These are phyloP conservation scores for Heptranchias perlo DNA, from an alignment of 2,113 vertebrate genomes.

Conservation along the genomic window DNA sequence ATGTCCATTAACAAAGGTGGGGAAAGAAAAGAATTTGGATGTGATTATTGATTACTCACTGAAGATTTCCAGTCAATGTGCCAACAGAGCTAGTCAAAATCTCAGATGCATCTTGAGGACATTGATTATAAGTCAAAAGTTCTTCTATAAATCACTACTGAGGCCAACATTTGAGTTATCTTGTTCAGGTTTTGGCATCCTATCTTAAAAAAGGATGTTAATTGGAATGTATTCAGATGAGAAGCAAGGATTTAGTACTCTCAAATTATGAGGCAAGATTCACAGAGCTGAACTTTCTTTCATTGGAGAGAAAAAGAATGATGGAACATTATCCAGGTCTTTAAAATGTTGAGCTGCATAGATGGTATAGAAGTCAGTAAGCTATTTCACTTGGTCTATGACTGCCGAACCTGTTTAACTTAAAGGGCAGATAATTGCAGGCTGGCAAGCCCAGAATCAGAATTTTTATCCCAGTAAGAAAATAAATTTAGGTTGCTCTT, in stretches of 20 bases:
- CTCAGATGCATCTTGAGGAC: background rate
- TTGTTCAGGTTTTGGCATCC: background rate
- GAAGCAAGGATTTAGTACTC: background rate
- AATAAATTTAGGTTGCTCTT: too few relatives aligned
- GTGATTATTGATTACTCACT: background rate
- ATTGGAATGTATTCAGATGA: background rate
- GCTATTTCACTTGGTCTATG: background rate
- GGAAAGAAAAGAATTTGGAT: background rate
- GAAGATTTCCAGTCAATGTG: background rate
- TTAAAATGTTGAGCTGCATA: background rate
- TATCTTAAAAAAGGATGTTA: background rate
- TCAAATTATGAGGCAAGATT: background rate
- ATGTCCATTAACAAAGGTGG: background rate
- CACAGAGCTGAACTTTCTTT: background rate
- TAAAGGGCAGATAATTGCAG: background rate
- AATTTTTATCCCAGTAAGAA: too few relatives aligned
- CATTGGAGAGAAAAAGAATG: background rate
- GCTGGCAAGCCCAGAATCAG: too few relatives aligned
- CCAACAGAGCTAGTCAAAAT: background rate
- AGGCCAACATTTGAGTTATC: too few relatives aligned
- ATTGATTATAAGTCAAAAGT: too few relatives aligned
- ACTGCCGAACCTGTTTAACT: background rate
- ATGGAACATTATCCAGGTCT: background rate
- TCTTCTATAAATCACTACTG: too few relatives aligned
- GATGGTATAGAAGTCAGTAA: background rate